phyloP scores from a whole-genome alignment of 2,888 invertebrate species.

The Nomada fabriciana region DNA sequence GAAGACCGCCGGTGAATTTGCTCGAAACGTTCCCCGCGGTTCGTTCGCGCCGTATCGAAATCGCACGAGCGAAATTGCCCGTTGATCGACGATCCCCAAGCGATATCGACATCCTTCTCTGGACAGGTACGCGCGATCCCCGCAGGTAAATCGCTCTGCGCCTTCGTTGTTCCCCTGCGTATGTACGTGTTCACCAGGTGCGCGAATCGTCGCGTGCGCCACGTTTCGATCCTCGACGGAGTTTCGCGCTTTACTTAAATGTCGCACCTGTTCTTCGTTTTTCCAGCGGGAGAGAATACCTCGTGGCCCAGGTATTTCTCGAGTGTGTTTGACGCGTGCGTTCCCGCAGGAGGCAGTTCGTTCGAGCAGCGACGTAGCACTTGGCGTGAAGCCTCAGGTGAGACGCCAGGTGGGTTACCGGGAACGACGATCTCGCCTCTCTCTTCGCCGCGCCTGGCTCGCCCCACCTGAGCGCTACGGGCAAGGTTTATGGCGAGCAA shows the following conservation, averaged over 20 bases:
- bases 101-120: not conserved
- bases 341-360: constrained; percentile 50
- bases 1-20: not conserved
- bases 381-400: constrained; percentile 71
- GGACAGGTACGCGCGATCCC: no score
- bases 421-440: constrained; percentile 64
- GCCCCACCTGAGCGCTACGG: constrained; percentile 60
- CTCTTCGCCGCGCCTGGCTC: constrained; percentile 56
- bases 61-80: constrained; percentile 1
- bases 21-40: not conserved
- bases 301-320: constrained; percentile 22
- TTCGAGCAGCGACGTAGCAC: constrained; percentile 69
- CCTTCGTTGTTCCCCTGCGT: no score
- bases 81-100: not conserved
- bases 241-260: not conserved
- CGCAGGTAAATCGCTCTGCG: no score
- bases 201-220: not conserved
- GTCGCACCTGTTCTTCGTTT: no score
- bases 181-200: constrained; percentile 20
- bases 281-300: not conserved
- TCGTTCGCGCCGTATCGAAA: not conserved
- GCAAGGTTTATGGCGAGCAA: constrained; percentile 67
- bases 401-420: constrained; percentile 80
- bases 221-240: not conserved
- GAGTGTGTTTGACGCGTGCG: constrained; percentile 43